These are phyloP conservation scores for Gymnobelideus leadbeateri DNA, from an alignment of 2,113 vertebrate genomes.

Conservation along the genomic window DNA sequence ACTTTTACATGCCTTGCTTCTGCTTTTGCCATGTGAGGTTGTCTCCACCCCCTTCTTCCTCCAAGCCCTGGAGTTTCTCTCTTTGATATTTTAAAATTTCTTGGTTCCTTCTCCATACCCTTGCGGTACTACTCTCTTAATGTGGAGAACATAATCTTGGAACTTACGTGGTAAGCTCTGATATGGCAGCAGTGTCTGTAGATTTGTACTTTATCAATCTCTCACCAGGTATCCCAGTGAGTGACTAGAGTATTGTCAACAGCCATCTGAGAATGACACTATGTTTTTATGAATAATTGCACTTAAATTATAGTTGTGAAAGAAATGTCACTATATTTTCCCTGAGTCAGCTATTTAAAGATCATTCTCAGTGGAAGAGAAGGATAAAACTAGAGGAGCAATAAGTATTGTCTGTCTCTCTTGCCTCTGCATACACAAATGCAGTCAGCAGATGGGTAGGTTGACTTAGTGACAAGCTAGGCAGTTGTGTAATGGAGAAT, in stretches of 20 bases:
- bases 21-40: conserved; percentile 36
- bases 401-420: background rate
- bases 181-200: background rate
- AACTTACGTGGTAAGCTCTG: background rate
- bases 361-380: background rate
- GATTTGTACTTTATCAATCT: background rate
- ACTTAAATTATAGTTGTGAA: conserved; percentile 36
- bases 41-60: background rate
- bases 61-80: background rate
- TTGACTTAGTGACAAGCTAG: background rate
- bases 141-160: conserved; percentile 13
- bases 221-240: conserved; percentile 29
- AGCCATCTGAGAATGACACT: background rate
- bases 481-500: background rate
- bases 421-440: background rate
- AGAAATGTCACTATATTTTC: conserved; percentile 29
- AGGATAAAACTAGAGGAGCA: background rate
- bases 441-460: background rate
- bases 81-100: background rate
- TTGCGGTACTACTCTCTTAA: background rate
- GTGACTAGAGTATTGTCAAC: background rate
- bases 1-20: conserved; percentile 20
- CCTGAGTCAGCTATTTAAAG: conserved; percentile 1
- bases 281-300: conserved; percentile 40
- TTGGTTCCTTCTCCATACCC: background rate